These are phyloP conservation scores for Petrophora chlorosata DNA, from an alignment of 2,888 invertebrate genomes.

Conservation along the genomic window DNA sequence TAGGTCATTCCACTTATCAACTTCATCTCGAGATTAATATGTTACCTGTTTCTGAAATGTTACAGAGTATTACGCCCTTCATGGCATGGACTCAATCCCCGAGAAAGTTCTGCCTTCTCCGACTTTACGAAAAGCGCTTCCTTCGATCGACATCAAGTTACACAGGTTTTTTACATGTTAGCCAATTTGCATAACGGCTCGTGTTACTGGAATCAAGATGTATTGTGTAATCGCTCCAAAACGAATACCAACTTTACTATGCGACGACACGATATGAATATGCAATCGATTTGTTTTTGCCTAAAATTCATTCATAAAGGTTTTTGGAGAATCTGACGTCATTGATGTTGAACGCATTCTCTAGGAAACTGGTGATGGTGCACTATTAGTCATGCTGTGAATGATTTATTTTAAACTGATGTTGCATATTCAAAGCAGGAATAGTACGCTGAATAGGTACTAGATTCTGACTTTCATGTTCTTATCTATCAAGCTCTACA, in stretches of 20 bases:
- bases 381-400: neutral
- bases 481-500: constrained; percentile 4
- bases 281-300: constrained; percentile 40
- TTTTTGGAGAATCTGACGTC: constrained; percentile 37
- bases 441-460: no score
- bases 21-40: constrained; percentile 25
- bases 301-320: constrained; percentile 47
- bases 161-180: constrained; percentile 49
- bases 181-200: constrained; percentile 55
- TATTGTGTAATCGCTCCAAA: constrained; percentile 48
- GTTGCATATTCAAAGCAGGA: neutral
- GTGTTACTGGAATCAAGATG: constrained; percentile 45
- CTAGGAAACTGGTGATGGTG: neutral
- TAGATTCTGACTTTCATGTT: neutral
- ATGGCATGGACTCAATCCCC: constrained; percentile 17
- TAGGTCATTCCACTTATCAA: constrained; percentile 45
- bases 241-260: constrained; percentile 39
- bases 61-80: constrained; percentile 4
- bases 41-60: constrained; percentile 20
- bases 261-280: constrained; percentile 43
- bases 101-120: constrained; percentile 40
- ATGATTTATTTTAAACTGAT: neutral
- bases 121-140: constrained; percentile 37
- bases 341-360: constrained; percentile 12
- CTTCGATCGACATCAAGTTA: constrained; percentile 42